phyloP scores from a whole-genome alignment of 2,797 vertebrate genomes.

The Ctenopoma kingsleyae region DNA sequence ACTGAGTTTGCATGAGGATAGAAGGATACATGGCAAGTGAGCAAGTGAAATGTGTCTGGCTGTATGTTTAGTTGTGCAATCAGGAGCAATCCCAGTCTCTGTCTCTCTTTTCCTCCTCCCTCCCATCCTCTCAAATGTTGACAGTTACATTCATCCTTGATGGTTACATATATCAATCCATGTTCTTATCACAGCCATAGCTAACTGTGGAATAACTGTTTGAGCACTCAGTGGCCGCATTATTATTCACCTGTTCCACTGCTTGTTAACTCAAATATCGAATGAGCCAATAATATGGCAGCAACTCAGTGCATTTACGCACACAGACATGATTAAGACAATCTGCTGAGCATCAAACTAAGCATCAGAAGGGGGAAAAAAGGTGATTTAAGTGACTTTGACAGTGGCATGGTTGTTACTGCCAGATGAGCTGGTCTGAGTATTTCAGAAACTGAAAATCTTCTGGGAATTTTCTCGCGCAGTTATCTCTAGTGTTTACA shows the following conservation, averaged over 20 bases:
- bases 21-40: slow-evolving; percentile 53
- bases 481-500: neutral
- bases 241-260: too few relatives aligned
- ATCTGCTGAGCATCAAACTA: too few relatives aligned
- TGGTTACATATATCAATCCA: neutral
- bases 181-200: slow-evolving; percentile 31
- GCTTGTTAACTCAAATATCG: neutral
- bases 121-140: slow-evolving; percentile 42
- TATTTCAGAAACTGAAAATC: neutral
- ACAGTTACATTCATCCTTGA: slow-evolving; percentile 28
- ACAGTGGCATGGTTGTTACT: neutral
- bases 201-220: neutral
- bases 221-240: neutral
- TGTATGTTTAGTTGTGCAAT: slow-evolving; percentile 38
- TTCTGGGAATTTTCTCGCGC: neutral
- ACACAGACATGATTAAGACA: too few relatives aligned
- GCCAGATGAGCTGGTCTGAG: neutral
- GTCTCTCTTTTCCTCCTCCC: slow-evolving; percentile 16
- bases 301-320: slow-evolving; percentile 10
- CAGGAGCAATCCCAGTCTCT: slow-evolving; percentile 41
- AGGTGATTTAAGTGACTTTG: neutral
- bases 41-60: slow-evolving; percentile 54
- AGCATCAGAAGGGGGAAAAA: too few relatives aligned
- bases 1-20: slow-evolving; percentile 41
- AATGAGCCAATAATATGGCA: neutral